A percentile compares a stretch with the other conserved stretches of the same genome.
Evolutionary conservation across 1,140 invertebrate genomes (phyloP).

Genomic region (Cyrtorhinus lividipennis): DNA sequence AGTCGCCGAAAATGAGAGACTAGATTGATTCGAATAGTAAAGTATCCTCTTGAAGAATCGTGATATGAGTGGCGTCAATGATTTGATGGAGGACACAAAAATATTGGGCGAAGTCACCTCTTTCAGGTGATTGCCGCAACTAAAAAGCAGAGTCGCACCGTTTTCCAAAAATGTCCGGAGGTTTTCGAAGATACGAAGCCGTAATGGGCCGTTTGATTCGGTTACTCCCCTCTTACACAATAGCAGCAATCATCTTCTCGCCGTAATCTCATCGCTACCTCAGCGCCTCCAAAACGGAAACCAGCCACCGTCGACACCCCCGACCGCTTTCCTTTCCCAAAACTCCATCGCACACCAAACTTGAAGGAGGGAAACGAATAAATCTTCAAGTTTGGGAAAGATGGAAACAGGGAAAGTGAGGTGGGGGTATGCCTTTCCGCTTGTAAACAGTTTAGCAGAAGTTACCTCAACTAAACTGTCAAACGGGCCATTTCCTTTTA

Average conservation of each 20-base stretch:
- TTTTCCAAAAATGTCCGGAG: too few species aligned
- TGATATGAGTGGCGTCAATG: too few species aligned
- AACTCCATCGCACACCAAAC: neutral
- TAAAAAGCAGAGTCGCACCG: too few species aligned
- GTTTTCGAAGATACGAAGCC: neutral
- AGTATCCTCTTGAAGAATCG: too few species aligned
- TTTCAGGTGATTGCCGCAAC: too few species aligned
- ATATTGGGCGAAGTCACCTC: too few species aligned
- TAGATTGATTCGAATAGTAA: too few species aligned
- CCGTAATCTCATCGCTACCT: neutral
- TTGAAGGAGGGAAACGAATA: constrained; percentile 1
- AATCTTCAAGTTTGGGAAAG: neutral
- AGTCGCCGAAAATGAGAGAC: too few species aligned
- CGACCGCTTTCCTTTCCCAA: neutral
- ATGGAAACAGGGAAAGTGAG: neutral
- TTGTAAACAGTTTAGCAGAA: neutral
- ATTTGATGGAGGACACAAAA: too few species aligned
- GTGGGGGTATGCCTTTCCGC: neutral
- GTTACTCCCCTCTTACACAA: constrained; percentile 4
- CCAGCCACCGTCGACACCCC: neutral
- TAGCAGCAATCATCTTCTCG: constrained; percentile 8
- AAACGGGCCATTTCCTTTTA: neutral
- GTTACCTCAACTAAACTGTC: neutral
- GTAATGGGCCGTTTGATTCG: constrained; percentile 4
- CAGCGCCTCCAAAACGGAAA: neutral